Conservation (phyloP, 2,113 vertebrate species). For the Nannobrachium achirus region DNA sequence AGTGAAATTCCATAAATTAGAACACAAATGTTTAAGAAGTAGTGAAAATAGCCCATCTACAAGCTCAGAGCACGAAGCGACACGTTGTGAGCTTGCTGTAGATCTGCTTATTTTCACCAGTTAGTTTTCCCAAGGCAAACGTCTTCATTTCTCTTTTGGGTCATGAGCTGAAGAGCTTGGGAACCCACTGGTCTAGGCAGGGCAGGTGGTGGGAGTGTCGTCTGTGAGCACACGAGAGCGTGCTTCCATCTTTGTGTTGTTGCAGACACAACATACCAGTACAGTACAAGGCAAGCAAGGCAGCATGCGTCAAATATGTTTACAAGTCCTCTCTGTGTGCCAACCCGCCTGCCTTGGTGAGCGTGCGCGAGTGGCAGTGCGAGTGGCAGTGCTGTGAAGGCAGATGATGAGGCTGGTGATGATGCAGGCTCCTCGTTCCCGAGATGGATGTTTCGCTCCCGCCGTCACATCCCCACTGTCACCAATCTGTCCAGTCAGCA, state of each 20-base stretch:
- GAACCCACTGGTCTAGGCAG: too few relatives aligned
- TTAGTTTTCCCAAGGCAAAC: too few relatives aligned
- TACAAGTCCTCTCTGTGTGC: neutral
- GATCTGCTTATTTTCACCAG: too few relatives aligned
- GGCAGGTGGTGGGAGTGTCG: neutral
- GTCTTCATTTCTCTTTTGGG: too few relatives aligned
- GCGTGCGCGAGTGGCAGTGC: constrained; percentile 2
- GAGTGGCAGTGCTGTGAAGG: constrained; percentile 31
- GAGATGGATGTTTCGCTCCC: constrained; percentile 48
- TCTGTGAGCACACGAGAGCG: neutral
- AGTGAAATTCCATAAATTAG: too few relatives aligned
- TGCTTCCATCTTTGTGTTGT: neutral
- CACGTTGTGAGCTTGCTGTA: too few relatives aligned
- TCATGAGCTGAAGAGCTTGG: too few relatives aligned
- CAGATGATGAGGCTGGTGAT: constrained; percentile 41
- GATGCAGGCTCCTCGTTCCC: constrained; percentile 46
- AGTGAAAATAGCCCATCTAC: too few relatives aligned
- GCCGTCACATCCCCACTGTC: constrained; percentile 37
- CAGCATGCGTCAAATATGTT: neutral
- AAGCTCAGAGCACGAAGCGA: too few relatives aligned
- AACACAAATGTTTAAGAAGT: too few relatives aligned
- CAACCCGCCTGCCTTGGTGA: neutral
- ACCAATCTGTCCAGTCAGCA: constrained; percentile 53
- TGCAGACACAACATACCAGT: neutral
- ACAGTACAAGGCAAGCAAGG: neutral